These are phyloP conservation scores for Catamblyrhynchus diadema DNA, from an alignment of 2,797 vertebrate genomes.

Conservation along the genomic window DNA sequence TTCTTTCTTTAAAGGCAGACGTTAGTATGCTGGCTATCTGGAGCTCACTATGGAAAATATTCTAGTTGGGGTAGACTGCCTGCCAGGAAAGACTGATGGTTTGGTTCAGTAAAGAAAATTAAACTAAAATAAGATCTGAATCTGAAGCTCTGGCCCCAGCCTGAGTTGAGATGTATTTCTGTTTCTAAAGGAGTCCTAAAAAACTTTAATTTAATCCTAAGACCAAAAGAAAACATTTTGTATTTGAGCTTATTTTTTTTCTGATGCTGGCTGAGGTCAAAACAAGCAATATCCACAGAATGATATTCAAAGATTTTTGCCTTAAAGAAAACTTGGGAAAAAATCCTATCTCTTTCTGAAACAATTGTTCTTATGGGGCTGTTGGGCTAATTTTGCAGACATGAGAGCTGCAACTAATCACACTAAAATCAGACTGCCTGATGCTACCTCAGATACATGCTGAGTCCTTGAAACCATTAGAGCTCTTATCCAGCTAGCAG, in stretches of 20 bases:
- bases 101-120: constrained; percentile 30
- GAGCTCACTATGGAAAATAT: constrained; percentile 14
- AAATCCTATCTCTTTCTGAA: neutral
- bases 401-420: neutral
- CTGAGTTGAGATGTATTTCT: neutral
- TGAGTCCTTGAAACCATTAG: neutral
- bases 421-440: neutral
- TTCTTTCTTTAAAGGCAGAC: neutral
- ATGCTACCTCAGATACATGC: neutral
- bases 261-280: neutral
- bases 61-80: neutral
- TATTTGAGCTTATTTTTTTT: neutral
- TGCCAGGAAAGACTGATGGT: constrained; percentile 46
- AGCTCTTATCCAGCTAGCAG: neutral
- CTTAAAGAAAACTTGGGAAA: neutral
- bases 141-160: neutral
- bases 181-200: constrained; percentile 7
- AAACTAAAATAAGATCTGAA: constrained; percentile 37
- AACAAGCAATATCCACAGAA: neutral
- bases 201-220: neutral
- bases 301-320: neutral
- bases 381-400: neutral
- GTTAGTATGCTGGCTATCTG: neutral
- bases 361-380: neutral
- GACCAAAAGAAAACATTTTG: neutral